These are phyloP conservation scores for Gila orcuttii DNA, from an alignment of 2,113 vertebrate genomes.

Conservation along the genomic window DNA sequence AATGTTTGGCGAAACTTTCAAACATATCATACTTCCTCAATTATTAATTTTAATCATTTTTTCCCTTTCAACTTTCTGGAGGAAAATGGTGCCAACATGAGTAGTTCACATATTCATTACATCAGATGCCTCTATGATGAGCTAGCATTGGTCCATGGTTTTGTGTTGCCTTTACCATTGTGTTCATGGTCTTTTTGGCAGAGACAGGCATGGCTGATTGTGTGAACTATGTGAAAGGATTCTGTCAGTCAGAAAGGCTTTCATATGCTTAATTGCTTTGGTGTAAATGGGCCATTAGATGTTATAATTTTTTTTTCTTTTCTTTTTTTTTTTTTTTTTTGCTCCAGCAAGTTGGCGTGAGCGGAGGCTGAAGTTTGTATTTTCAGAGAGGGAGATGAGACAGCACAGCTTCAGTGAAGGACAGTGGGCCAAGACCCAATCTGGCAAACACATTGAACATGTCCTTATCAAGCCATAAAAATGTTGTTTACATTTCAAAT, in stretches of 20 bases:
- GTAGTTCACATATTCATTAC: no score
- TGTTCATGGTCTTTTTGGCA: background rate
- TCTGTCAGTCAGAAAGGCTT: slow-evolving; percentile 10
- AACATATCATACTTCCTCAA: no score
- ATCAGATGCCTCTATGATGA: background rate
- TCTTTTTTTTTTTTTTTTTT: slow-evolving; percentile 1
- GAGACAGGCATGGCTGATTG: background rate
- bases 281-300: background rate
- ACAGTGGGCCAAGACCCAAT: background rate
- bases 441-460: background rate
- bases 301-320: background rate
- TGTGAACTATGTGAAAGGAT: background rate
- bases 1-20: no score
- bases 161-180: background rate
- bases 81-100: no score
- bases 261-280: slow-evolving; percentile 4
- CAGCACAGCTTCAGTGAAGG: background rate
- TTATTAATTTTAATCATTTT: no score
- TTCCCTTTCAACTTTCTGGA: no score
- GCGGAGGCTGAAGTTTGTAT: background rate
- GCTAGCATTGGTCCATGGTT: background rate
- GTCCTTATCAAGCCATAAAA: slow-evolving; percentile 1
- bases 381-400: background rate
- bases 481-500: background rate
- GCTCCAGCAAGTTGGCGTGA: background rate